phyloP scores from a whole-genome alignment of 2,797 vertebrate genomes.

The Acomys russatus region DNA sequence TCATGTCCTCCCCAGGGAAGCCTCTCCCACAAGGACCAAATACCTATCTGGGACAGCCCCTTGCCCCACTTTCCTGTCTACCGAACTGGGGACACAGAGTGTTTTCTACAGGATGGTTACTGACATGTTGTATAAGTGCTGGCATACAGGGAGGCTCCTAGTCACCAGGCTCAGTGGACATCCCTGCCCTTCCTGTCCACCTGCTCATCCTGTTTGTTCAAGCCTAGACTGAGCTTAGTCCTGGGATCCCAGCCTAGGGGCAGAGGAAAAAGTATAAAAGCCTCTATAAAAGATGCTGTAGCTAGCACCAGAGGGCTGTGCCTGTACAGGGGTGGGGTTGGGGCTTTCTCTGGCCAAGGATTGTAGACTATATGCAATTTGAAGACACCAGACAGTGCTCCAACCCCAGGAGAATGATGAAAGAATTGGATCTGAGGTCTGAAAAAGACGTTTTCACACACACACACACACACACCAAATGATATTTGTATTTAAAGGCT shows the following conservation, averaged over 20 bases:
- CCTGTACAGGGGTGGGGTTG: not conserved
- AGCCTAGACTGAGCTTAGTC: too few relatives aligned
- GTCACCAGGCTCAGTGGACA: not conserved
- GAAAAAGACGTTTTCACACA: too few relatives aligned
- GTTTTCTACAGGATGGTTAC: not conserved
- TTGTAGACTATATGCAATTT: too few relatives aligned
- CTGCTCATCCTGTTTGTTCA: not conserved
- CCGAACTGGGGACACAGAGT: not conserved
- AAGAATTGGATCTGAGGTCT: accelerated
- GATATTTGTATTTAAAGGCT: not conserved
- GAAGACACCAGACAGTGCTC: too few relatives aligned
- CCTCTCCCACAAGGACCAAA: accelerated
- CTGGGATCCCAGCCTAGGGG: not conserved
- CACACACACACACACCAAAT: too few relatives aligned
- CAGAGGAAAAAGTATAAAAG: not conserved
- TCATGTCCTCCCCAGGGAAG: accelerated
- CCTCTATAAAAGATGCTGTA: not conserved
- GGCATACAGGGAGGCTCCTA: accelerated
- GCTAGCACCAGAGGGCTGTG: not conserved
- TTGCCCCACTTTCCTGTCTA: not conserved
- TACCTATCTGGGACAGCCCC: not conserved
- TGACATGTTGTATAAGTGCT: not conserved
- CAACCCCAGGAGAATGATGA: not conserved
- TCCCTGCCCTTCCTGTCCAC: not conserved
- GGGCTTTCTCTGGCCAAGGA: not conserved